Evolutionary conservation across 1,140 invertebrate species (phyloP).

Genomic region (Musca domestica): DNA sequence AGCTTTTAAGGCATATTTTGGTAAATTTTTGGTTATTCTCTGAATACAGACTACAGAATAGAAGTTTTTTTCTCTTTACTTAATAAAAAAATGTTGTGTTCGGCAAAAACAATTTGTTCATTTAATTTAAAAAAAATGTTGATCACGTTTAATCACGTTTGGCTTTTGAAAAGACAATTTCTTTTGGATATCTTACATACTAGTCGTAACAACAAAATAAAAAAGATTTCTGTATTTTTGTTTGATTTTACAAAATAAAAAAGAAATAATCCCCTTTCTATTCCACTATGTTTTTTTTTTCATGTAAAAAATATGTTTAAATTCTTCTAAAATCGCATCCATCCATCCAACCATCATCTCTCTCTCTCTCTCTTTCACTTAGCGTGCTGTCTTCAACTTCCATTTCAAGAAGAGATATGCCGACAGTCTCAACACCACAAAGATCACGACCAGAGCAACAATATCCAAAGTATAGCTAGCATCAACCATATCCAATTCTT

Average conservation of each 20-base stretch:
- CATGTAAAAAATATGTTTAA: constrained; percentile 16
- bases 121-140: constrained; percentile 2
- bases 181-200: not conserved
- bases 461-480: constrained; percentile 76
- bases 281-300: not conserved
- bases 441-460: constrained; percentile 81
- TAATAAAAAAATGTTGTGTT: not conserved
- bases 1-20: constrained; percentile 16
- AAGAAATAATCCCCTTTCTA: not conserved
- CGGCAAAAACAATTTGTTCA: not conserved
- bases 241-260: not conserved
- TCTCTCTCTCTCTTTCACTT: too few species aligned
- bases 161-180: constrained; percentile 3
- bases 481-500: constrained; percentile 81
- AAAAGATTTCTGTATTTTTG: not conserved
- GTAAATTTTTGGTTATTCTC: not conserved
- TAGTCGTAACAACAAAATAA: not conserved
- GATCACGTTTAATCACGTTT: not conserved
- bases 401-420: constrained; percentile 91
- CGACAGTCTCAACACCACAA: constrained; percentile 79
- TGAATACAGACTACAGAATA: not conserved
- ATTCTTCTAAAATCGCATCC: constrained; percentile 37
- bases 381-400: constrained; percentile 76
- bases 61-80: not conserved
- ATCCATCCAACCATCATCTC: not conserved